Evolutionary conservation across 2,797 vertebrate genomes (phyloP), one percentile per base, ranked within the genome.

Genomic region (Okamejei kenojei): DNA sequence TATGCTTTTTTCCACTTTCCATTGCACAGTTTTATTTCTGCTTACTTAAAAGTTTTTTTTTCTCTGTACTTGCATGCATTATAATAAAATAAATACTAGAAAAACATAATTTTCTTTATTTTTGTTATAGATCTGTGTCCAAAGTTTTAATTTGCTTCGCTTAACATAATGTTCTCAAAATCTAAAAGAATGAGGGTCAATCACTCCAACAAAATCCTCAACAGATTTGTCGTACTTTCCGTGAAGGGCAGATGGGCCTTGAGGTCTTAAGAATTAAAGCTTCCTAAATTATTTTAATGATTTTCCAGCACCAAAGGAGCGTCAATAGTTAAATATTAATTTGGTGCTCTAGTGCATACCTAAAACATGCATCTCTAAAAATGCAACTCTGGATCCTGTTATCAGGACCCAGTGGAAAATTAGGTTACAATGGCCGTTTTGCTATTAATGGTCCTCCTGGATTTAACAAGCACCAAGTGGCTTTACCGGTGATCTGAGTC

Each of bases 81-180:
- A 73, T 73, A 91, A 90, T 73, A 73, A 7, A 74, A 26, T 45
- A 26, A 91, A 54, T 5, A 74, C 15, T 54, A n/a, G 90, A 91
- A 74, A 45, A 71, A 74, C 38, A 29, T 9, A 7, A 91, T 90
- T 35, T 90, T 90, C 65, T 71, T 32, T 73, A 71, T 71, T 38
- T 35, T 91, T 74, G 45, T 38, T 54, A 91, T 29, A 54, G 38
- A 29, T 74, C 45, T 74, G 10, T 88, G 29, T 68, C 61, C 61
- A 88, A 88, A 68, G 32, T 88, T 88, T 88, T 88, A 68, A 88
- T 88, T 88, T 65, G 17, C 58, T 65, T 88, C 15, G 10, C 17
- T 88, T 88, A 65, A 88, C 63, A 32, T 88, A 65, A 88, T 1
- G 65, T 8, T n/a, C n/a, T 68, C 32, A 88, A 5, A 88, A 32